phyloP scores from a whole-genome alignment of 1,140 invertebrate species.

The Hypothenemus hampei region DNA sequence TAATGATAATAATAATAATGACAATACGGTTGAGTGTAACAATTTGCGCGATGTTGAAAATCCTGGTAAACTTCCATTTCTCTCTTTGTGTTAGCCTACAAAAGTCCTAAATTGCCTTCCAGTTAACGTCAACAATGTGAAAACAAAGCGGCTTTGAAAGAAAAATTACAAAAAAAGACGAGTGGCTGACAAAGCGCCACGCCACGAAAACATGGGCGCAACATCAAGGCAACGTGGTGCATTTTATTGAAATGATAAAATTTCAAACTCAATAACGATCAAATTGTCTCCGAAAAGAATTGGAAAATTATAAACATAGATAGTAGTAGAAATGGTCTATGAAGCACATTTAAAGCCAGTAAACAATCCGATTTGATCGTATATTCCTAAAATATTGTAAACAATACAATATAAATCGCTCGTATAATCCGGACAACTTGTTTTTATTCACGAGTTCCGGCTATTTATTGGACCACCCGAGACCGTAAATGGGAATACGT shows the following conservation, averaged over 20 bases:
- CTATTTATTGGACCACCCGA: neutral
- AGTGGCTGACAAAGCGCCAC: constrained; percentile 4
- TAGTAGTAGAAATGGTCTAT: too few species aligned
- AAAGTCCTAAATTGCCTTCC: constrained; percentile 12
- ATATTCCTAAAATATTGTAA: constrained; percentile 1
- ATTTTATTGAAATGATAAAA: too few species aligned
- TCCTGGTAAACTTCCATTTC: too few species aligned
- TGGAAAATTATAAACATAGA: too few species aligned
- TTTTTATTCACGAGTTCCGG: constrained; percentile 5
- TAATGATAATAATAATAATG: too few species aligned
- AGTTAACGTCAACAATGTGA: constrained; percentile 1
- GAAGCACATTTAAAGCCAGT: too few species aligned
- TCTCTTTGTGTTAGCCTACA: constrained; percentile 1
- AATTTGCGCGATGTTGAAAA: too few species aligned
- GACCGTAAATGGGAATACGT: neutral
- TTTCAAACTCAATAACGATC: too few species aligned
- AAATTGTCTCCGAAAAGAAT: too few species aligned
- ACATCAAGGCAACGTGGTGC: constrained; percentile 1
- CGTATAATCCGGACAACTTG: constrained; percentile 4
- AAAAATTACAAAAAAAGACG: constrained; percentile 1
- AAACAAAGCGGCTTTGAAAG: neutral
- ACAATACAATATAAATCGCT: neutral
- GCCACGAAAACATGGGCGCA: constrained; percentile 3
- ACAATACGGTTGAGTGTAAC: too few species aligned
- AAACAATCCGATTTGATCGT: neutral